Percentiles rank a stretch among this genome's conserved stretches.
phyloP scores from a whole-genome alignment of 2,888 invertebrate genomes.

The Eilema sororculum region DNA sequence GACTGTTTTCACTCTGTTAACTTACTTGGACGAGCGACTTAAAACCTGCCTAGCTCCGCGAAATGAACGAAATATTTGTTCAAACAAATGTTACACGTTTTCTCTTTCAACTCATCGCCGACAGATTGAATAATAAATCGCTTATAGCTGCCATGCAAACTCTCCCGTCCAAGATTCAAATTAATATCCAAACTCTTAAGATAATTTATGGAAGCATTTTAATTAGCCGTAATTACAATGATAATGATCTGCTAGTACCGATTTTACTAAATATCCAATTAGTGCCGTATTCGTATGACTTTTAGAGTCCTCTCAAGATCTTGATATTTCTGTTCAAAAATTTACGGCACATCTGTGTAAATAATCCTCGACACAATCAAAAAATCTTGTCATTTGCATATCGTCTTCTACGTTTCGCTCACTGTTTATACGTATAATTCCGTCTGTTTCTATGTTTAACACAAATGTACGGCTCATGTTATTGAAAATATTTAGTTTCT shows the following conservation, averaged over 20 bases:
- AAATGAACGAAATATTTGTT: slow-evolving; percentile 79
- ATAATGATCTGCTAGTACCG: slow-evolving; percentile 9
- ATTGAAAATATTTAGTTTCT: slow-evolving; percentile 8
- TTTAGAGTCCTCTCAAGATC: slow-evolving; percentile 18
- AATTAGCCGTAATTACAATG: slow-evolving; percentile 14
- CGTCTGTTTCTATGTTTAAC: slow-evolving; percentile 34
- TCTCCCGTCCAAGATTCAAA: slow-evolving; percentile 13
- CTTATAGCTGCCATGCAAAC: slow-evolving; percentile 26
- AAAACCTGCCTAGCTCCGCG: slow-evolving; percentile 72
- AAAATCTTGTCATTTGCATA: slow-evolving; percentile 51
- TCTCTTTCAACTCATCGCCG: slow-evolving; percentile 68
- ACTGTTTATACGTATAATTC: slow-evolving; percentile 26
- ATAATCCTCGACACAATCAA: slow-evolving; percentile 35
- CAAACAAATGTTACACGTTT: slow-evolving; percentile 74
- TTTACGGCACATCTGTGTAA: slow-evolving; percentile 39
- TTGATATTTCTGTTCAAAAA: slow-evolving; percentile 19
- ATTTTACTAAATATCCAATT: slow-evolving; percentile 21
- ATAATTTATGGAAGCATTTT: slow-evolving; percentile 10
- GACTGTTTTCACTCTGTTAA: slow-evolving; percentile 77
- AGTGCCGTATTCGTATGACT: slow-evolving; percentile 10
- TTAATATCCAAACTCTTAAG: slow-evolving; percentile 11
- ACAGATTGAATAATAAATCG: slow-evolving; percentile 57
- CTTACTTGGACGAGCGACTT: slow-evolving; percentile 66
- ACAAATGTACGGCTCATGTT: slow-evolving; percentile 1
- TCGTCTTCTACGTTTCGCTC: slow-evolving; percentile 24